Conservation (phyloP, 2,797 vertebrate genomes). For the Oreochromis mossambicus region DNA sequence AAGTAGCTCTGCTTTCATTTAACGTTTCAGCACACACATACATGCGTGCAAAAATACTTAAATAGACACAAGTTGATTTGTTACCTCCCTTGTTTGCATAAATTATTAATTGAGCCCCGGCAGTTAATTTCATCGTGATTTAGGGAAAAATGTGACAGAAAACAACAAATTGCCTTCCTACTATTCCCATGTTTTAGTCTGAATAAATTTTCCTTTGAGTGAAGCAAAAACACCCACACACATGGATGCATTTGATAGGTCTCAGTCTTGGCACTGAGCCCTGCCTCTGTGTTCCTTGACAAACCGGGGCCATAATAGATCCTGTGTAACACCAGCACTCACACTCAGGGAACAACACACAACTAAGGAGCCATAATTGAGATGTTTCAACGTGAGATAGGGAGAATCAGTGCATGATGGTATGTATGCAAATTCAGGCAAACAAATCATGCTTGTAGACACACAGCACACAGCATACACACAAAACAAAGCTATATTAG, state of each 20-base stretch:
- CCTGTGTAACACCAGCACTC: slow-evolving; percentile 4
- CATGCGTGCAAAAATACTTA: background rate
- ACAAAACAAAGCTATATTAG: background rate
- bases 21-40: background rate
- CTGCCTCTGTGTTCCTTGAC: slow-evolving; percentile 34
- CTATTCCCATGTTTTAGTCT: slow-evolving; percentile 13
- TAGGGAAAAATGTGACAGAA: slow-evolving; percentile 7
- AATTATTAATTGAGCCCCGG: background rate
- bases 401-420: background rate
- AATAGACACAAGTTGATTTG: background rate
- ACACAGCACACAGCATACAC: background rate
- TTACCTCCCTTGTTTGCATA: background rate
- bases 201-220: slow-evolving; percentile 12
- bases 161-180: slow-evolving; percentile 16
- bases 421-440: slow-evolving; percentile 7
- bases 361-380: slow-evolving; percentile 33
- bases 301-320: slow-evolving; percentile 39
- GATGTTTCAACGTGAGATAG: slow-evolving; percentile 24
- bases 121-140: slow-evolving; percentile 35
- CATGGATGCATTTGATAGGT: slow-evolving; percentile 3
- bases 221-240: background rate
- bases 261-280: slow-evolving; percentile 42
- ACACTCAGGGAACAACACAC: background rate
- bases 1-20: background rate
- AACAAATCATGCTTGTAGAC: slow-evolving; percentile 8